These are phyloP conservation scores for Parthenolecanium corni DNA, from an alignment of 2,888 invertebrate species.

Conservation along the genomic window DNA sequence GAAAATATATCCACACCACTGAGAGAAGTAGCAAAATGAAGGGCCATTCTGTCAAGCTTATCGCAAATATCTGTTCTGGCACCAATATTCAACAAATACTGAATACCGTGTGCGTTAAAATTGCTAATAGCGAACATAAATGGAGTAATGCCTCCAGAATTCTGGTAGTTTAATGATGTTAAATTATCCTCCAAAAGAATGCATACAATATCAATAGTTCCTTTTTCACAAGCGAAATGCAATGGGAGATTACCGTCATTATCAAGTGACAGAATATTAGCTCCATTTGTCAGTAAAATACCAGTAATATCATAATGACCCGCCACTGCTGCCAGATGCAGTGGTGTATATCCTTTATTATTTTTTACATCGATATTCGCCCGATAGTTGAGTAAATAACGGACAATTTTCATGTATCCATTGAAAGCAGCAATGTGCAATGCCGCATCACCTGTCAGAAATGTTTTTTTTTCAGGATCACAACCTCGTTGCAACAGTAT, in stretches of 20 bases:
- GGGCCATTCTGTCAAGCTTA: background rate
- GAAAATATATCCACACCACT: background rate
- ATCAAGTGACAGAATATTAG: background rate
- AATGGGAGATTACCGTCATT: slow-evolving; percentile 2
- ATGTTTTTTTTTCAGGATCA: background rate
- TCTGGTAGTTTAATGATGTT: background rate
- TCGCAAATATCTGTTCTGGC: background rate
- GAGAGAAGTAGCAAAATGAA: slow-evolving; percentile 2
- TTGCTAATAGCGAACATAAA: slow-evolving; percentile 5
- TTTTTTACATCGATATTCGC: background rate
- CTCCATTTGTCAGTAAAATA: background rate
- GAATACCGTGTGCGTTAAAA: background rate
- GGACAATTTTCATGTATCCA: background rate
- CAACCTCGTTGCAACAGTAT: background rate
- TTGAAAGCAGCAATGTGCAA: background rate
- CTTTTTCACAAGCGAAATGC: slow-evolving; percentile 16
- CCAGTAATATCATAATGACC: background rate
- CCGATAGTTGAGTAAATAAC: background rate
- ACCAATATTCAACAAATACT: background rate
- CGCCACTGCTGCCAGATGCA: slow-evolving; percentile 7
- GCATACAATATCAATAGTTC: background rate
- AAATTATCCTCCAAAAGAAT: background rate
- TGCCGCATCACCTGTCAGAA: background rate
- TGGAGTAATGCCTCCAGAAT: slow-evolving; percentile 9
- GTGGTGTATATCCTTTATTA: slow-evolving; percentile 1